Percentiles rank a stretch among this genome's conserved stretches.
Evolutionary conservation across 2,113 vertebrate species (phyloP).

Genomic region (Thamnophis sirtalis): DNA sequence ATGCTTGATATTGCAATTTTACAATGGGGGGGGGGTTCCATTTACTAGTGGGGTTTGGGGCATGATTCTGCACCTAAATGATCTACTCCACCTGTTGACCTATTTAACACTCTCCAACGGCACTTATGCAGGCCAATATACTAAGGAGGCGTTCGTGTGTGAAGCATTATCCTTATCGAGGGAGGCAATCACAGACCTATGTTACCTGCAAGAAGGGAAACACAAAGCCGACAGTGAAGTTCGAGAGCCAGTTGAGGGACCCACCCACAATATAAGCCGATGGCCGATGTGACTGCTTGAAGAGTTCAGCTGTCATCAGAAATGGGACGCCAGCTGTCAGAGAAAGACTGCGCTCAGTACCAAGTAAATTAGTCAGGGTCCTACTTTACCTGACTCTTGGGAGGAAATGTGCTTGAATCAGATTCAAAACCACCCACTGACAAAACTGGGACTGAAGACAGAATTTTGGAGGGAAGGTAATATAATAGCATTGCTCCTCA

Average conservation of each 20-base stretch:
- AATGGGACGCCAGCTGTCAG: constrained; percentile 79
- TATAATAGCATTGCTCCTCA: neutral
- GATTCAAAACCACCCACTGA: neutral
- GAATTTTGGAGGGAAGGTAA: neutral
- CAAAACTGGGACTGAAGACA: neutral
- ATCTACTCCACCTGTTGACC: neutral
- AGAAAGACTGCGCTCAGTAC: neutral
- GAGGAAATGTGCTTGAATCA: neutral
- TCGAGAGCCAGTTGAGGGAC: constrained; percentile 89
- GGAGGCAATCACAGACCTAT: neutral
- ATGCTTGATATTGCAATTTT: neutral
- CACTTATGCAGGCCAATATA: neutral
- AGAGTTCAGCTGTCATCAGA: constrained; percentile 86
- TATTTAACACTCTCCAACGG: neutral
- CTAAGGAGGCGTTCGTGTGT: neutral
- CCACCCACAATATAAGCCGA: constrained; percentile 83
- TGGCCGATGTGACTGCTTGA: constrained; percentile 82
- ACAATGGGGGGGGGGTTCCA: neutral
- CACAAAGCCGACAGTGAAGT: constrained; percentile 84
- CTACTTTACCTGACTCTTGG: neutral
- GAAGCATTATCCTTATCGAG: neutral
- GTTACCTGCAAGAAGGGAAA: constrained; percentile 90
- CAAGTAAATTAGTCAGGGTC: neutral
- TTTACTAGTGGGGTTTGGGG: neutral
- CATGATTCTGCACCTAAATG: neutral